Percentiles rank a stretch among this genome's conserved stretches.
Conservation (phyloP, 2,113 vertebrate genomes). For the Turnix velox region DNA sequence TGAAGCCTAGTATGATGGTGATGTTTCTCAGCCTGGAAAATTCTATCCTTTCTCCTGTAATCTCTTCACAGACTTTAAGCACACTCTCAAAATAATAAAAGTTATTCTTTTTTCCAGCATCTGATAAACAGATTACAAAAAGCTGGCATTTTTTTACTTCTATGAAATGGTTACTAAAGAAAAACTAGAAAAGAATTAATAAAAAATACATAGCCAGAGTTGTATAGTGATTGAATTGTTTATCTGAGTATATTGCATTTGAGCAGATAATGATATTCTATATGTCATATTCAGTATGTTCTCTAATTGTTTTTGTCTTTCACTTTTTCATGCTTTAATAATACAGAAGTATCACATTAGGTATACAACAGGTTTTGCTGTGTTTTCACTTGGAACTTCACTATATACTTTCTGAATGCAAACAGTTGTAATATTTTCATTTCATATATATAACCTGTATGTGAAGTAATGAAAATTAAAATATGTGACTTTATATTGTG, state of each 20-base stretch:
- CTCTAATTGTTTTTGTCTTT: background rate
- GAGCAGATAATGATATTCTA: background rate
- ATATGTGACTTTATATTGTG: background rate
- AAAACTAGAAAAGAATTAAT: background rate
- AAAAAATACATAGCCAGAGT: background rate
- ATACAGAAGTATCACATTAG: background rate
- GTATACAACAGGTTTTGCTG: background rate
- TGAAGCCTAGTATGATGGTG: background rate
- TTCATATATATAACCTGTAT: background rate
- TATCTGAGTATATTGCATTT: background rate
- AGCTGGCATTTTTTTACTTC: background rate
- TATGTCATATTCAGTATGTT: background rate
- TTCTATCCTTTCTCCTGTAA: background rate
- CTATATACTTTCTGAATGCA: background rate
- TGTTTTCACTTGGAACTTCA: conserved; percentile 1
- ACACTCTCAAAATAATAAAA: background rate
- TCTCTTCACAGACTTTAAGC: background rate
- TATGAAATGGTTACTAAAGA: background rate
- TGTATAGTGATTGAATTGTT: background rate
- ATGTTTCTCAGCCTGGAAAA: background rate
- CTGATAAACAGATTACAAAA: background rate
- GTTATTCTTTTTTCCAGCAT: background rate
- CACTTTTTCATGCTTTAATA: background rate
- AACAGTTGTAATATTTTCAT: background rate
- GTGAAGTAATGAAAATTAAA: background rate